These are phyloP conservation scores for Trididemnum miniatum DNA, from an alignment of 23 tunicate species.

Conservation along the genomic window DNA sequence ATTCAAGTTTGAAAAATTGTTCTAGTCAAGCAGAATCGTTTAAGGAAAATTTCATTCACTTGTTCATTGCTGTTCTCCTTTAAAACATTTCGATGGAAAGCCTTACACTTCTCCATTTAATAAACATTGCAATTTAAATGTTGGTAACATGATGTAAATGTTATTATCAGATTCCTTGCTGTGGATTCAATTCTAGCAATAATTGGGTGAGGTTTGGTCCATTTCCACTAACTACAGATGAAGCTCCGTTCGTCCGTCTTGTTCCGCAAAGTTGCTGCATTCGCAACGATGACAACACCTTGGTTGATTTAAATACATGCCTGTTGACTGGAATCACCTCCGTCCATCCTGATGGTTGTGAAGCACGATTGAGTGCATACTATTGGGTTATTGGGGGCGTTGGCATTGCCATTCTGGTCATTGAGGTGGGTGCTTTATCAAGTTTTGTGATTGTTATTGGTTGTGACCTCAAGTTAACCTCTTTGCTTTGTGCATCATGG, in stretches of 20 bases:
- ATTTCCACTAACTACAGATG: neutral
- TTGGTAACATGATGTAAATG: too few relatives aligned
- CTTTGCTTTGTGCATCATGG: too few relatives aligned
- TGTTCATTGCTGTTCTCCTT: too few relatives aligned
- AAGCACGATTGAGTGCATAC: constrained; percentile 33
- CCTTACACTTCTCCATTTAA: too few relatives aligned
- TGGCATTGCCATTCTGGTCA: constrained; percentile 59
- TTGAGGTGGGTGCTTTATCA: constrained; percentile 73
- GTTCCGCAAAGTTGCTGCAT: neutral
- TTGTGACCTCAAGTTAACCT: too few relatives aligned
- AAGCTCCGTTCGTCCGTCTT: neutral
- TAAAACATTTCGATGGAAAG: too few relatives aligned
- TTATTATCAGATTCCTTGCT: constrained; percentile 12
- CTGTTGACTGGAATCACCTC: neutral
- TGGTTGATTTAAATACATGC: neutral
- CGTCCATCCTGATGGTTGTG: constrained; percentile 38
- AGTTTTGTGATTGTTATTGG: too few relatives aligned
- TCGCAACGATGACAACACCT: neutral
- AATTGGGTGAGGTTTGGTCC: neutral
- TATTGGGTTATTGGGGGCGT: constrained; percentile 81
- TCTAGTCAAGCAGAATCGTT: too few relatives aligned
- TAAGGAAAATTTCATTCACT: too few relatives aligned
- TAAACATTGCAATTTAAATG: too few relatives aligned
- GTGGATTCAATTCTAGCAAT: neutral
- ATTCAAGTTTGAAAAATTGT: too few relatives aligned